Percentiles rank a stretch among this genome's conserved stretches.
phyloP scores from a whole-genome alignment of 2,113 vertebrate species.

The Heterotilapia buettikoferi region DNA sequence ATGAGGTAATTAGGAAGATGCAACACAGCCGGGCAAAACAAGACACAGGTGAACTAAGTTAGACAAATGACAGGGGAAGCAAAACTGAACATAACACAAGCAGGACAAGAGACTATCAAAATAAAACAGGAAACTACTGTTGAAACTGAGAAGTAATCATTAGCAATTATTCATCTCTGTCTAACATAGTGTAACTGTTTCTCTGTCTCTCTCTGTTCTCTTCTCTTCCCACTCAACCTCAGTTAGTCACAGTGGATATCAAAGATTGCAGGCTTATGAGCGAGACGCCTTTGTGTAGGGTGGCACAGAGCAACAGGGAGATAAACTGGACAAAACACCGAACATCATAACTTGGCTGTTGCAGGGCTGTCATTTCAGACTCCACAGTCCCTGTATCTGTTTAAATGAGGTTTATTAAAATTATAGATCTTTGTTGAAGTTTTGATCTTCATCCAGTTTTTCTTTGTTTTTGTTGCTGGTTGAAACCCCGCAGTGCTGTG shows the following conservation, averaged over 20 bases:
- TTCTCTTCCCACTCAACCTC: background rate
- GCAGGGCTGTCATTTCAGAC: background rate
- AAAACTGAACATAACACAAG: background rate
- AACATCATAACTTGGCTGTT: background rate
- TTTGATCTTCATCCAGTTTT: background rate
- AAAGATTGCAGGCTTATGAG: background rate
- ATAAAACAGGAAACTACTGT: background rate
- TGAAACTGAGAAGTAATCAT: background rate
- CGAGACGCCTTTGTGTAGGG: background rate
- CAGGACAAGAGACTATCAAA: background rate
- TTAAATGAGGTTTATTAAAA: background rate
- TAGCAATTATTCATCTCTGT: background rate
- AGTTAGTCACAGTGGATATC: fast-evolving
- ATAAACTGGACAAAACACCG: background rate
- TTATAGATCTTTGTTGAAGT: background rate
- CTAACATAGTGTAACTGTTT: background rate
- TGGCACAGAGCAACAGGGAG: background rate
- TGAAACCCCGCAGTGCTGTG: slow-evolving; percentile 63
- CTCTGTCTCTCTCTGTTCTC: background rate
- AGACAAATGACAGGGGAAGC: background rate
- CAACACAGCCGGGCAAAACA: background rate
- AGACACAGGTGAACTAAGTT: background rate
- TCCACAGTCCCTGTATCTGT: background rate
- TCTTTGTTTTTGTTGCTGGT: background rate
- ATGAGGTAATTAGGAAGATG: background rate